Evolutionary conservation across 2,888 invertebrate species (phyloP).

Genomic region (Platycheirus albimanus): DNA sequence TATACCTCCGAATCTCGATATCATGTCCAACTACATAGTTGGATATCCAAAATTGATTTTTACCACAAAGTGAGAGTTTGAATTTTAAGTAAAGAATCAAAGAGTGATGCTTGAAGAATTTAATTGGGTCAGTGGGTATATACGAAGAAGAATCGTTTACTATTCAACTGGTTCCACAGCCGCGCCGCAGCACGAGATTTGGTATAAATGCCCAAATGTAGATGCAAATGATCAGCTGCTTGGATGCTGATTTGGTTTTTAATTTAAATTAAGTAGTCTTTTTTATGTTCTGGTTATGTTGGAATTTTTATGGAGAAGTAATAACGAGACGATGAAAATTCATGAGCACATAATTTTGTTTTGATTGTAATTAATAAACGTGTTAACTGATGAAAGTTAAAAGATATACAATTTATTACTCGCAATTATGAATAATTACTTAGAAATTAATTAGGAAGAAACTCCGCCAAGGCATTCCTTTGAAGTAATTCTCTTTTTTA

Average conservation of each 20-base stretch:
- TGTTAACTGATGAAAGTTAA: too few species aligned
- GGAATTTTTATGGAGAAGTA: too few species aligned
- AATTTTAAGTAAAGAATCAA: conserved; percentile 30
- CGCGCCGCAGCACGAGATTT: too few species aligned
- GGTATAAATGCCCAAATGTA: neutral
- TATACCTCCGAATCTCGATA: neutral
- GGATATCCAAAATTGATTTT: conserved; percentile 53
- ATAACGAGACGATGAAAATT: too few species aligned
- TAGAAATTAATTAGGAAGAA: too few species aligned
- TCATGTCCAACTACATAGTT: conserved; percentile 12
- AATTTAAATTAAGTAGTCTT: neutral
- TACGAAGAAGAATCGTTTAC: conserved; percentile 11
- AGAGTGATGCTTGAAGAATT: neutral
- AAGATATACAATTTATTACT: too few species aligned
- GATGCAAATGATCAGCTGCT: conserved; percentile 25
- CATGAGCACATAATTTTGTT: too few species aligned
- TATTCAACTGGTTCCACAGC: neutral
- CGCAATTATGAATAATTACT: too few species aligned
- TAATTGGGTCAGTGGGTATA: conserved; percentile 59
- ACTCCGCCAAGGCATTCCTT: too few species aligned
- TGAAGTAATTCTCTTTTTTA: too few species aligned
- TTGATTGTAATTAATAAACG: too few species aligned
- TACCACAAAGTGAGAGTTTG: conserved; percentile 55
- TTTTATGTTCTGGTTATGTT: neutral
- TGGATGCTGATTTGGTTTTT: neutral